Base-by-base conservation (phyloP, 2,797 vertebrate species). In the Thamnophis elegans region DNA sequence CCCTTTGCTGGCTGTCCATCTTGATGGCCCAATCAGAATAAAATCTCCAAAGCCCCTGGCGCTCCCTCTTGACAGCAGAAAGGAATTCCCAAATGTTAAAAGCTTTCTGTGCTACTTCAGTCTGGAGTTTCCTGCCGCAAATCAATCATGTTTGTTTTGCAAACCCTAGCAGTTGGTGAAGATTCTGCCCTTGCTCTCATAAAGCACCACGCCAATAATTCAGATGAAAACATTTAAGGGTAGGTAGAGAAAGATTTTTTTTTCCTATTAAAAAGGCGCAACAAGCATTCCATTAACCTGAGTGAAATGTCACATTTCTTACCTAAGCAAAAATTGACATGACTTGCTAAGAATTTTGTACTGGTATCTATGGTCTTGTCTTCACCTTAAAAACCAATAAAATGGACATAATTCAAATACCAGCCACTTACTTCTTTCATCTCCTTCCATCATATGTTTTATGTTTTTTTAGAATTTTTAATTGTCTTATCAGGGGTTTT, bases 61-160 rank as follows among this genome's bases (percentile, higher is more conserved):
- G 92, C 88, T 73, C 90, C 95, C 92, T 96, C 93, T 95, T 94
- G 92, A 93, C 95, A 97, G 96, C 93, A 94, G 91, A 96, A 96
- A 97, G 94, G 94, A 96, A 96, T 92, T 97, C 95, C 96, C 93
- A 94, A 93, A 91, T 89, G 90, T 92, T 96, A 97, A 96, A 95
- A 94, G 95, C 92, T 95, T 96, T 87, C 92, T 91, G 90, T 93
- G 93, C 92, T 91, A 93, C 86, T 94, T 95, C 58, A 92, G 82
- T 94, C 93, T 94, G 94, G 91, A 78, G 94, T 94, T 97, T 96
- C 94, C 94, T 90, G 94, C 85, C 85, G 88, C 97, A 97, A 97
- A 97, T 94, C 96, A 94, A 94, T 91, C 20, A 87, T 97, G 96
- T 96, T 97, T 97, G 95, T 97, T 97, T 97, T 96, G 5, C 4